Percentiles rank a stretch among this genome's conserved stretches.
Conservation (phyloP, 2,113 vertebrate genomes). For the Stigmatopora argus region DNA sequence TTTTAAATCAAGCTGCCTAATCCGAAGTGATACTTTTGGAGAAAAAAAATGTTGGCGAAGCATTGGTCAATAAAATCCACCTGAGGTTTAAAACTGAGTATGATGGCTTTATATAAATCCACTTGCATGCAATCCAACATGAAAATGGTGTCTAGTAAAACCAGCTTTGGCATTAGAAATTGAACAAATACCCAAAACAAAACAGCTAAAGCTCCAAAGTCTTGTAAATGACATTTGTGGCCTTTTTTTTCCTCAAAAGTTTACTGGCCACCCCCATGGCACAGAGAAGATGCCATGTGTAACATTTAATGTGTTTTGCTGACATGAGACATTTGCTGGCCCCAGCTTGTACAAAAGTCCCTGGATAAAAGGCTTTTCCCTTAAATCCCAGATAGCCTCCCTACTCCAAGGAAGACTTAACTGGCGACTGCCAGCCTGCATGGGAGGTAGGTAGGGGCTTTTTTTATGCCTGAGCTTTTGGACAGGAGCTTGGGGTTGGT, state of each 20-base stretch:
- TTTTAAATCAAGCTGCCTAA: background rate
- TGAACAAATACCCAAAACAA: background rate
- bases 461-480: constrained; percentile 34
- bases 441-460: constrained; percentile 39
- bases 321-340: constrained; percentile 56
- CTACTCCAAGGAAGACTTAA: constrained; percentile 57
- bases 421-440: constrained; percentile 45
- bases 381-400: constrained; percentile 64
- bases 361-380: constrained; percentile 66
- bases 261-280: constrained; percentile 22
- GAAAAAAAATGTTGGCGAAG: background rate
- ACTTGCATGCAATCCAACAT: constrained; percentile 13
- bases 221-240: constrained; percentile 1
- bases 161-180: constrained; percentile 1
- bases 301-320: constrained; percentile 57
- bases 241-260: constrained; percentile 15
- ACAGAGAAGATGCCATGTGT: constrained; percentile 48
- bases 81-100: constrained; percentile 43
- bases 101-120: constrained; percentile 21
- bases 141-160: background rate
- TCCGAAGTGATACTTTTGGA: background rate
- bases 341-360: constrained; percentile 58
- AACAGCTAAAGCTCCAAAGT: background rate
- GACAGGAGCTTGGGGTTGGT: constrained; percentile 21
- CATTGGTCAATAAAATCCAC: constrained; percentile 47